phyloP scores from a whole-genome alignment of 2,888 invertebrate species.

The Xanthorhoe designata region DNA sequence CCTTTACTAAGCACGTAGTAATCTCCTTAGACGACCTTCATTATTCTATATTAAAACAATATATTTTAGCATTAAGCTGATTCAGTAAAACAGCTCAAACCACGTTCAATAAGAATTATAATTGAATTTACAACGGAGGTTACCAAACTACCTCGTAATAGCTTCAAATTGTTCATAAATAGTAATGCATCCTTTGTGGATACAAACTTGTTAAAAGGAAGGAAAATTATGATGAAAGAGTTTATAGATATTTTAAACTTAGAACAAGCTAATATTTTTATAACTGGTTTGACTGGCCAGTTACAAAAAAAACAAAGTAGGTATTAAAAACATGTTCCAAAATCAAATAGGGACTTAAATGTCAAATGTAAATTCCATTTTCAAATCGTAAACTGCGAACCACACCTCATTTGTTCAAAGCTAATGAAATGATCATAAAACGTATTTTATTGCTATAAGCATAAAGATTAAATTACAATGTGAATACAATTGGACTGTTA shows the following conservation, averaged over 20 bases:
- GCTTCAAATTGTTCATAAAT: not conserved
- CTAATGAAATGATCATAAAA: constrained; percentile 25
- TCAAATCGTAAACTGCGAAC: constrained; percentile 55
- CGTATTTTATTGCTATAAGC: constrained; percentile 8
- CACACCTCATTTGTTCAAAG: constrained; percentile 44
- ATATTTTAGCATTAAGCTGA: not conserved
- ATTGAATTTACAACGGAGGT: not conserved
- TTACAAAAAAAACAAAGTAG: constrained; percentile 29
- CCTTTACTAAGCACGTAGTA: too few species aligned
- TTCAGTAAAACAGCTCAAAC: not conserved
- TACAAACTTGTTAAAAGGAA: not conserved
- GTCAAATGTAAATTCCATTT: constrained; percentile 64
- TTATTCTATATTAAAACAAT: too few species aligned
- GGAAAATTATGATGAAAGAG: not conserved
- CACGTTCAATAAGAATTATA: not conserved
- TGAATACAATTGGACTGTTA: constrained; percentile 16
- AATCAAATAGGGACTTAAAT: constrained; percentile 51
- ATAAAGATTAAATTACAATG: constrained; percentile 32
- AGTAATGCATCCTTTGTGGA: not conserved
- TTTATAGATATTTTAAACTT: not conserved
- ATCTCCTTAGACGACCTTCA: too few species aligned
- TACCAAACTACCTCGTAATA: not conserved
- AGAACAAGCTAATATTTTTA: not conserved
- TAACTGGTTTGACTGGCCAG: constrained; percentile 19
- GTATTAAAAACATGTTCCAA: constrained; percentile 37